Evolutionary conservation across 2,113 vertebrate genomes (phyloP).

Genomic region (Tyrannus savana): DNA sequence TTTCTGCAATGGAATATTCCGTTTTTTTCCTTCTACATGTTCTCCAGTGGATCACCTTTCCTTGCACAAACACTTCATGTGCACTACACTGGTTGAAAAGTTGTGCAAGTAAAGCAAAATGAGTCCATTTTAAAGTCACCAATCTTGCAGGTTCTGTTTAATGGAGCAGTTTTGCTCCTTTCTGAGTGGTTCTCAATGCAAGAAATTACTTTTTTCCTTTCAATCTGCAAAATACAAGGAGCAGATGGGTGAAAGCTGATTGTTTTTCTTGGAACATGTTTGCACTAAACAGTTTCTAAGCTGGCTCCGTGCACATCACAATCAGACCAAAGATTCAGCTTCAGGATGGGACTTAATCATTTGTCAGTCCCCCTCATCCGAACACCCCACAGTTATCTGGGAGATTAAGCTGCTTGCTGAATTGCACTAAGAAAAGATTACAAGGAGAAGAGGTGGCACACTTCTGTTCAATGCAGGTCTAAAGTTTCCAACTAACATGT

Average conservation of each 20-base stretch:
- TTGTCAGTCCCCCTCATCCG: background rate
- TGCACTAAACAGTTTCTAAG: background rate
- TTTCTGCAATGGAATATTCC: background rate
- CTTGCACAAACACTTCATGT: background rate
- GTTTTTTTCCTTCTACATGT: background rate
- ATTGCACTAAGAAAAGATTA: background rate
- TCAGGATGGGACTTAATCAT: background rate
- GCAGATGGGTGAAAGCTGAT: fast-evolving
- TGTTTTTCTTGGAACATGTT: background rate
- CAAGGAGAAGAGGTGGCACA: background rate
- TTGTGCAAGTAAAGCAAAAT: background rate
- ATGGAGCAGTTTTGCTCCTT: background rate
- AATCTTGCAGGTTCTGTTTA: background rate
- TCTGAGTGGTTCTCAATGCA: background rate
- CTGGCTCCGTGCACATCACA: background rate
- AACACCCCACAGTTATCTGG: background rate
- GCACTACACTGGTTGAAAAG: background rate
- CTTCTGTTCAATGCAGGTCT: background rate
- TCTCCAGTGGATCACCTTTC: background rate
- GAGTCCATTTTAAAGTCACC: background rate
- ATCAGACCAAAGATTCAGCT: background rate
- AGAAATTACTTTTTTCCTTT: background rate
- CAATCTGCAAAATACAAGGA: background rate
- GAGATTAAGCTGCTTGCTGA: background rate
- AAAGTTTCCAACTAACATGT: background rate